phyloP scores from a whole-genome alignment of 2,113 vertebrate species.

The Oreochromis spilurus region DNA sequence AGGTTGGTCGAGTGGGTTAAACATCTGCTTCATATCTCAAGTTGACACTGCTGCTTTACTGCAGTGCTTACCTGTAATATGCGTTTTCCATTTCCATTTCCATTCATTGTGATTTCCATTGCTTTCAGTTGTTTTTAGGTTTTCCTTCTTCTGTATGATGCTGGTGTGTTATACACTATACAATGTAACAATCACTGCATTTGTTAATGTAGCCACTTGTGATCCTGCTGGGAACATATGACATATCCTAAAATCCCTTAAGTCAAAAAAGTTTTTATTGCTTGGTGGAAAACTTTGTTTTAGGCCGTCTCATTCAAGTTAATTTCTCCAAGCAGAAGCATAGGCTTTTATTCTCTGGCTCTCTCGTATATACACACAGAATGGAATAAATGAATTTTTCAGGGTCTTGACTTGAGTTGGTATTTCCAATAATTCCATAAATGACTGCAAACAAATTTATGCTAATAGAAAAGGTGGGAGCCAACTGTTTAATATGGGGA shows the following conservation, averaged over 20 bases:
- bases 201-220: not conserved
- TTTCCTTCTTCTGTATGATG: not conserved
- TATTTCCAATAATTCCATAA: constrained; percentile 61
- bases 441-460: constrained; percentile 62
- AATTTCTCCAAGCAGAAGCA: not conserved
- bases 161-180: not conserved
- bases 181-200: not conserved
- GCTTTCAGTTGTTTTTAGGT: not conserved
- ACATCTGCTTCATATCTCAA: not conserved
- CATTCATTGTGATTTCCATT: not conserved
- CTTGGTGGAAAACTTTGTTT: constrained; percentile 11
- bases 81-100: not conserved
- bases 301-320: not conserved
- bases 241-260: not conserved
- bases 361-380: not conserved
- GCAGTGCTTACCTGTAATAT: not conserved
- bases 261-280: not conserved
- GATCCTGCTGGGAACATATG: not conserved
- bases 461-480: constrained; percentile 65
- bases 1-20: not conserved
- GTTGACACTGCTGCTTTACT: not conserved
- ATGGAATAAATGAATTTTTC: constrained; percentile 39
- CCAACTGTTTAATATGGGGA: constrained; percentile 60
- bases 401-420: constrained; percentile 47
- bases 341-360: not conserved